phyloP scores from a whole-genome alignment of 2,113 vertebrate species.

The Corythornis madagascariensis region DNA sequence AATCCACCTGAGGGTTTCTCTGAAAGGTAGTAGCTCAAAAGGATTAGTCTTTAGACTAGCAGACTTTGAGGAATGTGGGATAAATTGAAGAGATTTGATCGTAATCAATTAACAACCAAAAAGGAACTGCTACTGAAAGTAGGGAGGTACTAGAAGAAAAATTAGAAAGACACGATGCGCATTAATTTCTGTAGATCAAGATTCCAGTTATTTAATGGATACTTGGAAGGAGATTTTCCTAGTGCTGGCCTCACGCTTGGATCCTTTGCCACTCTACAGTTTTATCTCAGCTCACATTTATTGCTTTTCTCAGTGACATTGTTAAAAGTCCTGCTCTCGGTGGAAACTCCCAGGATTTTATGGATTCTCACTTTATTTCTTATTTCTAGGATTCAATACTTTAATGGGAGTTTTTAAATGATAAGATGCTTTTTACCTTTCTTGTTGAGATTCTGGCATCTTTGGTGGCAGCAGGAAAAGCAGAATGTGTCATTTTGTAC shows the following conservation, averaged over 20 bases:
- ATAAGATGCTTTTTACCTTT: background rate
- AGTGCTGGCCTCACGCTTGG: background rate
- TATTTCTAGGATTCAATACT: background rate
- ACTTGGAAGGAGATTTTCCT: background rate
- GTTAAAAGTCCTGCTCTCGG: background rate
- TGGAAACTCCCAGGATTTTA: background rate
- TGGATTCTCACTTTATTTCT: background rate
- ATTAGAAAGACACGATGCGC: background rate
- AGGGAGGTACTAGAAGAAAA: background rate
- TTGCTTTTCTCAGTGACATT: background rate
- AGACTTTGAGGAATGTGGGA: constrained; percentile 33
- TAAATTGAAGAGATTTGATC: constrained; percentile 40
- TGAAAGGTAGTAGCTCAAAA: constrained; percentile 46
- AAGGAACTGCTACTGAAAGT: background rate
- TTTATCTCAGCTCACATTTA: background rate
- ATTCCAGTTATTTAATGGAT: background rate
- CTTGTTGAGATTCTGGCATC: background rate
- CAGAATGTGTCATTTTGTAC: rapidly evolving
- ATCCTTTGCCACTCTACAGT: background rate
- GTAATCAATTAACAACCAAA: constrained; percentile 14
- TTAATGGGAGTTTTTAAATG: background rate
- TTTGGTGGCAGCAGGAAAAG: background rate
- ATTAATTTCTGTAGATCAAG: background rate
- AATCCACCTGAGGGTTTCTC: constrained; percentile 60
- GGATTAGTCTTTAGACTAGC: background rate